These are phyloP conservation scores for Cerastoderma edule DNA, from an alignment of 2,888 invertebrate genomes.

Conservation along the genomic window DNA sequence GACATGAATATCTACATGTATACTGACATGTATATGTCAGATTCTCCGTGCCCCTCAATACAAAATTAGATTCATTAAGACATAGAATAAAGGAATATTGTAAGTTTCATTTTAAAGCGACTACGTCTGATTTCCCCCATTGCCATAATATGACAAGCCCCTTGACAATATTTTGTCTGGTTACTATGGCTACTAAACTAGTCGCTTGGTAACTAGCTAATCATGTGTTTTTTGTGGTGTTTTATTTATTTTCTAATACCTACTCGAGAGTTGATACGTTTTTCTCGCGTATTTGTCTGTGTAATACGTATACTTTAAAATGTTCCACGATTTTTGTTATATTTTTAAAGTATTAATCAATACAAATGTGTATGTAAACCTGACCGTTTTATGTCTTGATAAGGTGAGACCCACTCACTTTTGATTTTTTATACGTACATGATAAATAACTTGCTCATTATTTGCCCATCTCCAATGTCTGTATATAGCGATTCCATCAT, in stretches of 20 bases:
- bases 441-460: constrained; percentile 22
- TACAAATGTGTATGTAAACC: background rate
- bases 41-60: too few species aligned
- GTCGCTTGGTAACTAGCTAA: too few species aligned
- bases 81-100: too few species aligned
- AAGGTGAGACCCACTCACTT: constrained; percentile 8
- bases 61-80: too few species aligned
- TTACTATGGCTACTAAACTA: too few species aligned
- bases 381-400: background rate
- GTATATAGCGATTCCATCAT: constrained; percentile 6
- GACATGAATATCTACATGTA: too few species aligned
- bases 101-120: too few species aligned
- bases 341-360: constrained; percentile 13
- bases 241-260: background rate
- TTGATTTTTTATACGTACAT: constrained; percentile 14
- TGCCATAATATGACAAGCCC: too few species aligned
- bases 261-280: background rate
- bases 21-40: too few species aligned
- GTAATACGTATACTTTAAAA: background rate
- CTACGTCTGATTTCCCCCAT: too few species aligned
- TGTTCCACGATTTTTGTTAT: constrained; percentile 20
- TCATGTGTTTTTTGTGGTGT: too few species aligned
- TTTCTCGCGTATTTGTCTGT: background rate
- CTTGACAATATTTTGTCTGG: too few species aligned
- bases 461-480: constrained; percentile 15